Percentiles rank a stretch among this genome's conserved stretches.
Evolutionary conservation across 2,888 invertebrate species (phyloP).

Genomic region (Dasysyrphus albostriatus): DNA sequence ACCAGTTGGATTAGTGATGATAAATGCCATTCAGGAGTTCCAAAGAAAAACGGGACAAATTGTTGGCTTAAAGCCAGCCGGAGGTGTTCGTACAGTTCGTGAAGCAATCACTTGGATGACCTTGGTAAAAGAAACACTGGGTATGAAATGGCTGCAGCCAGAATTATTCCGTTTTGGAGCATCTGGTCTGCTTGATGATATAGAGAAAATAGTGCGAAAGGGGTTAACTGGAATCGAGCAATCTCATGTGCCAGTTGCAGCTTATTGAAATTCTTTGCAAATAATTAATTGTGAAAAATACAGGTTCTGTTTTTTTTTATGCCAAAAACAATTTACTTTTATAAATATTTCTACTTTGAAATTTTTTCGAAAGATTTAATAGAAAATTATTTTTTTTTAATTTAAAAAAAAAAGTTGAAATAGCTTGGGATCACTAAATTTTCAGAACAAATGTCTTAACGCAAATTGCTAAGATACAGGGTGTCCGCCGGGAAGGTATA

Average conservation of each 20-base stretch:
- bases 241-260: conserved; percentile 33
- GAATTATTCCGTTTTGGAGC: conserved; percentile 96
- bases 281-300: background rate
- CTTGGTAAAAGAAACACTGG: conserved; percentile 93
- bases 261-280: conserved; percentile 18
- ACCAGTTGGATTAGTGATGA: conserved; percentile 96
- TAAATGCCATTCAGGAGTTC: conserved; percentile 94
- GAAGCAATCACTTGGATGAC: conserved; percentile 95
- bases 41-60: conserved; percentile 88
- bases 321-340: too few species aligned
- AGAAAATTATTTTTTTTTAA: too few species aligned
- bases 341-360: too few species aligned
- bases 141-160: conserved; percentile 92
- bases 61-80: conserved; percentile 99
- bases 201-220: conserved; percentile 85
- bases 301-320: too few species aligned
- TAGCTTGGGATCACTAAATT: too few species aligned
- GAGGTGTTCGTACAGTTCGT: conserved; percentile 93
- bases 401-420: too few species aligned
- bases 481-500: too few species aligned
- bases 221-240: conserved; percentile 61
- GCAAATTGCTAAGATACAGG: too few species aligned
- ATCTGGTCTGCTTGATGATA: conserved; percentile 93
- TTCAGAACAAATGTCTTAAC: too few species aligned
- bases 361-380: too few species aligned